Conservation (phyloP, 2,888 invertebrate genomes). For the Meiosimyza platycephala region DNA sequence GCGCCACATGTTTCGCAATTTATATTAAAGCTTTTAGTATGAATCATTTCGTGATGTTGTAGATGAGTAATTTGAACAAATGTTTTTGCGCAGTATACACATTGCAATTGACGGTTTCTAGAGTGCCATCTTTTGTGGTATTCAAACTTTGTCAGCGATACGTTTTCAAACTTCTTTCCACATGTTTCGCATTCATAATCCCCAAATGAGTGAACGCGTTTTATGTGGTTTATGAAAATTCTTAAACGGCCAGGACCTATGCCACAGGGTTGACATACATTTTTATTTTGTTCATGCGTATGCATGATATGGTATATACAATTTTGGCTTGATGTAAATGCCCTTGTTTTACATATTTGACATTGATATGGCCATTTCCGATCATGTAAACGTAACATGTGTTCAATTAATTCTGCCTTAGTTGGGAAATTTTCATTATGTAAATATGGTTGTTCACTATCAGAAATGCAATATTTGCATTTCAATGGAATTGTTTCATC, state of each 20-base stretch:
- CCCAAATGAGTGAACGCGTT: neutral
- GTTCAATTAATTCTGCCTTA: neutral
- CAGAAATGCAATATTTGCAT: constrained; percentile 1
- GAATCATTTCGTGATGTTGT: neutral
- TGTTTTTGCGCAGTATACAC: neutral
- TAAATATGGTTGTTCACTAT: neutral
- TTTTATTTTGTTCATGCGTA: neutral
- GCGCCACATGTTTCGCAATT: constrained; percentile 1
- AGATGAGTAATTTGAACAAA: neutral
- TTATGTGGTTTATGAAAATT: neutral
- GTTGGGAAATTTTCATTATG: neutral
- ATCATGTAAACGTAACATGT: neutral
- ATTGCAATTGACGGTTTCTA: neutral
- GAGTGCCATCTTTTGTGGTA: constrained; percentile 6
- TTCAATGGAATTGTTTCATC: neutral
- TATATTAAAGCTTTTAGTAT: neutral
- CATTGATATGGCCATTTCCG: neutral
- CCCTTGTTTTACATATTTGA: neutral
- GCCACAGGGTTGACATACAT: neutral
- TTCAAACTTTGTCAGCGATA: neutral
- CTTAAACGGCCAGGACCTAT: neutral
- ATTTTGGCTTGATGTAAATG: neutral
- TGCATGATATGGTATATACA: neutral
- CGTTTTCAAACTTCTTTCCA: constrained; percentile 1
- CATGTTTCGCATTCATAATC: constrained; percentile 6